phyloP scores from a whole-genome alignment of 2,888 invertebrate species.

The Ceramica pisi region DNA sequence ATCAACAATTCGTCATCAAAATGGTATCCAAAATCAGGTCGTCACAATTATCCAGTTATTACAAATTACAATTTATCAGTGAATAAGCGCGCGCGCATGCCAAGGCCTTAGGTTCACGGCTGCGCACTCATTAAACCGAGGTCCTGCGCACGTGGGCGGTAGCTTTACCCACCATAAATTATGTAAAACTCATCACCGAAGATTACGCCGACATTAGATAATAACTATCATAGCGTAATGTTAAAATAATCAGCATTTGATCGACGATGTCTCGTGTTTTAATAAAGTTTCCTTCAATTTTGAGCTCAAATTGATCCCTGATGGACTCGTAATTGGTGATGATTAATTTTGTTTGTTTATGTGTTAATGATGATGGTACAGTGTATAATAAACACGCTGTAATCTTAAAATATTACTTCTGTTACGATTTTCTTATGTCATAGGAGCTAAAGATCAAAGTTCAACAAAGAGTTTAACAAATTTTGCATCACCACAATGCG shows the following conservation, averaged over 20 bases:
- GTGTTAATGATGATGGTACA: not conserved
- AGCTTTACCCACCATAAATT: constrained; percentile 69
- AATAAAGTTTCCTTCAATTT: constrained; percentile 41
- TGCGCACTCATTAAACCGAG: constrained; percentile 60
- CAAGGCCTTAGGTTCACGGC: constrained; percentile 70
- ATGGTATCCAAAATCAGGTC: constrained; percentile 24
- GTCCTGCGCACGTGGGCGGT: constrained; percentile 66
- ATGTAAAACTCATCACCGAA: constrained; percentile 69
- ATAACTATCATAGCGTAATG: constrained; percentile 62
- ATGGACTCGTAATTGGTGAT: constrained; percentile 32
- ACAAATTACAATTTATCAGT: constrained; percentile 32
- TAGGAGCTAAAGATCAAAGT: not conserved
- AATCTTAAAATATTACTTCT: not conserved
- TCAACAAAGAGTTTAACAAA: not conserved
- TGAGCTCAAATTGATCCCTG: constrained; percentile 37
- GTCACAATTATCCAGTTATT: constrained; percentile 32
- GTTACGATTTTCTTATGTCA: not conserved
- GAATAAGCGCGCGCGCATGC: constrained; percentile 44
- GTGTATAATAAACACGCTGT: not conserved
- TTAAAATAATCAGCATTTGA: constrained; percentile 60
- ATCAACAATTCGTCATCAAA: not conserved
- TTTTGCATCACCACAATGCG: not conserved
- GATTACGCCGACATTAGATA: constrained; percentile 66
- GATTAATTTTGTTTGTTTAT: constrained; percentile 31
- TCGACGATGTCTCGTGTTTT: constrained; percentile 36